Evolutionary conservation across 2,888 invertebrate genomes (phyloP), one percentile per base, ranked within the genome.

Genomic region (Pyralis farinalis): DNA sequence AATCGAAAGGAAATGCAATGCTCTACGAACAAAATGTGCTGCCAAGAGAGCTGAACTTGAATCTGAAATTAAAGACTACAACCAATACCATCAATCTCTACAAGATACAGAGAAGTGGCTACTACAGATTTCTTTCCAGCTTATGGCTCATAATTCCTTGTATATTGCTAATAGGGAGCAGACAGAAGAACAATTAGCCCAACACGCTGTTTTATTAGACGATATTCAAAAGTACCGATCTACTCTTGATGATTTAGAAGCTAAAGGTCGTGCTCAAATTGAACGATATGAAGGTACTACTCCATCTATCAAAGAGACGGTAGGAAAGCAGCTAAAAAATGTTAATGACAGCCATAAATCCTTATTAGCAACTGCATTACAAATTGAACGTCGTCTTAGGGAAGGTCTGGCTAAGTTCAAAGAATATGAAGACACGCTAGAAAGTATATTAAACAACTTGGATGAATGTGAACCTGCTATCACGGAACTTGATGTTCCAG

Each of bases 41-140:
- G 89, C 91, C 1, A 91, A 91, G 44, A 94, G 92, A 53, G 90
- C 91, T 30, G 90, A 91, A 7, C 70, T 98, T 0, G 97, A 97
- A 67, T 90, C 91, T 11, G 97, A 97, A 71, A 94, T 98, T 40
- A 92, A 93, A 48, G 94, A 96, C 40, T 97, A 97, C 72, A 95
- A 94, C 61, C 91, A 93, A 8, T 98, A 98, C 67, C 96, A 97
- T 57, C 95, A 95, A 63, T 94, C 94, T 7, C 85, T 98, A 12
- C 98, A 98, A 85, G 97, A 98, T 58, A 96, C 95, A 0, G 98
- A 98, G 74, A 98, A 98, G 72, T 98, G 98, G 98, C 84, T 98
- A 34, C 79, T 98, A 12, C 97, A 98, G 80, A 95, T 97, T 37
- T 97, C 97, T 1, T 97, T 98, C 92, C 96, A 97, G 67, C 90